Percentiles rank a stretch among this genome's conserved stretches.
phyloP scores from a whole-genome alignment of 2,113 vertebrate genomes.

The Oncorhynchus mykiss region DNA sequence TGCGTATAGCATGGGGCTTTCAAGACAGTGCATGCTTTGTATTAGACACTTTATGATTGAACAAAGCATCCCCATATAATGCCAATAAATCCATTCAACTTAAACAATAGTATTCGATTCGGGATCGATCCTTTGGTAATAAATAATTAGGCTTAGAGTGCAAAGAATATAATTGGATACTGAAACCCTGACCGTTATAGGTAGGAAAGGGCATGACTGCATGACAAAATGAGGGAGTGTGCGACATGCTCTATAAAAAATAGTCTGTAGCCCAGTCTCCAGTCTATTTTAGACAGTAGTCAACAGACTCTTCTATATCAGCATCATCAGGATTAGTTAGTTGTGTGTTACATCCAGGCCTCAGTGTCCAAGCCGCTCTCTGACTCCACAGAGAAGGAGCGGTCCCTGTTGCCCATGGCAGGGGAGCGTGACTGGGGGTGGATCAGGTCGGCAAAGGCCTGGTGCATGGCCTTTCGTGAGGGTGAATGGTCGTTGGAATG shows the following conservation, averaged over 20 bases:
- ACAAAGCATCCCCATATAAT: constrained; percentile 49
- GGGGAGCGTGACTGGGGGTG: constrained; percentile 63
- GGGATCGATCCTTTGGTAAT: constrained; percentile 71
- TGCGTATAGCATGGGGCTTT: constrained; percentile 41
- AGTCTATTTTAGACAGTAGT: constrained; percentile 59
- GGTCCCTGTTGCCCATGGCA: constrained; percentile 59
- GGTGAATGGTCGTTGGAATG: constrained; percentile 39
- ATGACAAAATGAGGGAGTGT: constrained; percentile 34
- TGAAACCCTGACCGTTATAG: constrained; percentile 24
- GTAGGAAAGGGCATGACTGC: constrained; percentile 38
- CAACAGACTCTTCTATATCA: constrained; percentile 11
- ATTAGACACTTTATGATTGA: constrained; percentile 37
- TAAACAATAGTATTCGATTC: constrained; percentile 12
- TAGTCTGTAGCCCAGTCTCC: constrained; percentile 40
- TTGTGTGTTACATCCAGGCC: constrained; percentile 73
- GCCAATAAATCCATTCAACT: constrained; percentile 34
- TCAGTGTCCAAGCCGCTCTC: constrained; percentile 67
- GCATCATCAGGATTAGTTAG: neutral
- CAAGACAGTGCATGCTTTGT: constrained; percentile 7
- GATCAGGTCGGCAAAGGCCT: constrained; percentile 69
- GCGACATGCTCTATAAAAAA: constrained; percentile 63
- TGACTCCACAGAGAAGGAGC: constrained; percentile 64
- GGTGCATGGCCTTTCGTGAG: constrained; percentile 68
- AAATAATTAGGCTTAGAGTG: constrained; percentile 73
- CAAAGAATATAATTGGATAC: constrained; percentile 53